phyloP scores from a whole-genome alignment of 2,888 invertebrate species.

The Oscheius sp. region DNA sequence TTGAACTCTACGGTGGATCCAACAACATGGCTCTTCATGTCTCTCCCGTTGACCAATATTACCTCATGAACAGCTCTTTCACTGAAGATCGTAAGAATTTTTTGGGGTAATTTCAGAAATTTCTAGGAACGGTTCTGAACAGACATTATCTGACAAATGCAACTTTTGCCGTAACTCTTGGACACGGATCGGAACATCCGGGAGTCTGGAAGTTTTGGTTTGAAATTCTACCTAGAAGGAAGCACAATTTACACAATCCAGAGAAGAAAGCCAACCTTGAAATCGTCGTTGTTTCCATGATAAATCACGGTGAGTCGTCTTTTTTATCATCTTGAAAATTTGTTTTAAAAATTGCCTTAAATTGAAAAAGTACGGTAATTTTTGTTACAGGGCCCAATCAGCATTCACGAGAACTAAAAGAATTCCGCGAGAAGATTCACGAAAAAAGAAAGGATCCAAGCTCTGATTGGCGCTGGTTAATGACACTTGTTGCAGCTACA shows the following conservation, averaged over 20 bases:
- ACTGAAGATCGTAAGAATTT: conserved; percentile 9
- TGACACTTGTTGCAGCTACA: conserved; percentile 7
- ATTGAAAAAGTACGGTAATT: background rate
- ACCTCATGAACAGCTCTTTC: conserved; percentile 55
- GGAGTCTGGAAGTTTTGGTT: conserved; percentile 62
- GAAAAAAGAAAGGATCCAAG: background rate
- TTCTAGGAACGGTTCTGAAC: conserved; percentile 31
- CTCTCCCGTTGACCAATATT: conserved; percentile 62
- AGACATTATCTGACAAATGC: conserved; percentile 38
- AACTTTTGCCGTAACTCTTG: conserved; percentile 66
- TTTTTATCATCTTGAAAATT: background rate
- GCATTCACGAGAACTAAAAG: background rate
- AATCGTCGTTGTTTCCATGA: conserved; percentile 64
- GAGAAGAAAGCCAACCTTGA: conserved; percentile 53
- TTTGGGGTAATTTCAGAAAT: background rate
- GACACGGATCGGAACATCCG: conserved; percentile 63
- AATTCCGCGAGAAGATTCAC: conserved; percentile 1
- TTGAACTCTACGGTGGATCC: conserved; percentile 54
- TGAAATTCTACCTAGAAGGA: conserved; percentile 53
- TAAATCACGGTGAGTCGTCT: conserved; percentile 57
- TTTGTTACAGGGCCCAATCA: conserved; percentile 37
- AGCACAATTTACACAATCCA: conserved; percentile 31
- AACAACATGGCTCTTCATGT: conserved; percentile 68
- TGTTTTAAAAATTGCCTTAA: too few relatives aligned
- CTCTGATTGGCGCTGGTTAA: conserved; percentile 16